These are phyloP conservation scores for Trachemys scripta DNA, from an alignment of 2,113 vertebrate species.

Conservation along the genomic window DNA sequence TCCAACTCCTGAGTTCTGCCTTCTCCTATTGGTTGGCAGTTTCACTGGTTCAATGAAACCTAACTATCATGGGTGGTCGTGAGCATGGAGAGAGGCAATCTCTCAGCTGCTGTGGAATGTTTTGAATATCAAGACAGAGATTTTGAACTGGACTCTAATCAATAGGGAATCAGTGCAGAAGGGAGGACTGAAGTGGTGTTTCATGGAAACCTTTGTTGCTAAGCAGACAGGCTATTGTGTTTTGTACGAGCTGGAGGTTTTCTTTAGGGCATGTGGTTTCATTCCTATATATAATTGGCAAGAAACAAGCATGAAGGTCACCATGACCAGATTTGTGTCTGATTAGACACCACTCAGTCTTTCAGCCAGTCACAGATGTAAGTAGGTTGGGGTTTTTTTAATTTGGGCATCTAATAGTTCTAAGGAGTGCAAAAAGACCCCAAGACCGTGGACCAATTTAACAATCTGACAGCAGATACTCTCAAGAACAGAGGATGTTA, in stretches of 20 bases:
- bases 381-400: not conserved
- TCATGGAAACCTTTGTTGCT: not conserved
- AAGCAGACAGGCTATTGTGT: not conserved
- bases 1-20: not conserved
- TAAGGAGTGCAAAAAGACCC: not conserved
- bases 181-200: not conserved
- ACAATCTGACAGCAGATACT: not conserved
- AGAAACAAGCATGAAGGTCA: not conserved
- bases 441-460: not conserved
- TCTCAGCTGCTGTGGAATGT: not conserved
- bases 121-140: conserved; percentile 15
- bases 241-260: not conserved
- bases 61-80: not conserved
- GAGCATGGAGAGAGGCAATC: not conserved
- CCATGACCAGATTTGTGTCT: not conserved
- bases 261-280: not conserved
- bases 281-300: not conserved
- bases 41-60: not conserved
- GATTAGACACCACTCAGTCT: not conserved
- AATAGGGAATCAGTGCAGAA: not conserved
- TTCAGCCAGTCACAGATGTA: not conserved
- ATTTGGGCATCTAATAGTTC: not conserved
- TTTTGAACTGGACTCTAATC: not conserved
- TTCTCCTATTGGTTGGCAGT: not conserved
- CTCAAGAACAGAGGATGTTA: not conserved